phyloP scores from a whole-genome alignment of 2,797 vertebrate genomes.

The Pelochelys cantorii region DNA sequence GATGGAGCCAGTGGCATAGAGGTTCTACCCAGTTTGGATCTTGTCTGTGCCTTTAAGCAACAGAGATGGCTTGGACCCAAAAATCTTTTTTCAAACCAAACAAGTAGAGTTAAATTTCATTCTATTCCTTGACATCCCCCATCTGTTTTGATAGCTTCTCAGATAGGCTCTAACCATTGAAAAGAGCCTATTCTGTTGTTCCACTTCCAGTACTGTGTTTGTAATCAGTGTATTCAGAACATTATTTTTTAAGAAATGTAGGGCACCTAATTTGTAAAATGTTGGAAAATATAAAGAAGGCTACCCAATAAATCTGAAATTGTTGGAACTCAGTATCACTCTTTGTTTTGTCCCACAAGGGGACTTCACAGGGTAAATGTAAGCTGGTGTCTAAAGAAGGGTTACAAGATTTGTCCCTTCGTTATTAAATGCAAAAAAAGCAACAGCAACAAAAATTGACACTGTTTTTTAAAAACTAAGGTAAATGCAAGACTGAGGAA shows the following conservation, averaged over 20 bases:
- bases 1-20: not conserved
- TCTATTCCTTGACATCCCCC: not conserved
- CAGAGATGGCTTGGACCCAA: not conserved
- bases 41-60: not conserved
- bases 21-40: not conserved
- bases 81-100: not conserved
- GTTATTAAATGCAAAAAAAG: not conserved
- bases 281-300: not conserved
- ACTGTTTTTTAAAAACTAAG: too few species aligned
- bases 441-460: too few species aligned
- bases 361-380: not conserved
- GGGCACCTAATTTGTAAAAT: not conserved
- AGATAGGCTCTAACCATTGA: not conserved
- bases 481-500: not conserved
- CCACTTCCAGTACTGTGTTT: not conserved
- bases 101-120: constrained; percentile 21
- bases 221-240: not conserved
- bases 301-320: not conserved
- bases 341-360: not conserved
- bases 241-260: not conserved
- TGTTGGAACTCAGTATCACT: not conserved
- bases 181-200: not conserved
- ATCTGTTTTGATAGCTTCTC: not conserved
- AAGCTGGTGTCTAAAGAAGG: not conserved
- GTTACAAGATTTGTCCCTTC: not conserved